Conservation (phyloP, 2,888 invertebrate genomes). For the Drosophila cognata region DNA sequence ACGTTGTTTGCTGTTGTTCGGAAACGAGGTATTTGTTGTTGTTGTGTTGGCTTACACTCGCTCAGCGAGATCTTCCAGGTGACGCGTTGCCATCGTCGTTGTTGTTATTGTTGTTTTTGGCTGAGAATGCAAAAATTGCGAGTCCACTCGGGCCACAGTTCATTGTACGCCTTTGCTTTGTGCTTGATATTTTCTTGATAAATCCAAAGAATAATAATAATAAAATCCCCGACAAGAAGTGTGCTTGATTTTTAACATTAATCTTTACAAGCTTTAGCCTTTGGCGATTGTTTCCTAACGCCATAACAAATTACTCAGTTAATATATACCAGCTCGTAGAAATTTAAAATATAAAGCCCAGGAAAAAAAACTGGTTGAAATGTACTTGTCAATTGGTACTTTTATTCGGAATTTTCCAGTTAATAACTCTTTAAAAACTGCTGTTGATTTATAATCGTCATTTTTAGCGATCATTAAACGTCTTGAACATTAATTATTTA, state of each 20-base stretch:
- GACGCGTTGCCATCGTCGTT: conserved; percentile 33
- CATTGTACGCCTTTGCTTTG: conserved; percentile 50
- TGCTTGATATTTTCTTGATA: conserved; percentile 14
- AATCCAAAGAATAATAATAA: neutral
- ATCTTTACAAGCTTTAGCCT: conserved; percentile 20
- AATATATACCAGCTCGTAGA: conserved; percentile 1
- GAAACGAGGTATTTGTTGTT: conserved; percentile 13
- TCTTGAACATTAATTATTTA: neutral
- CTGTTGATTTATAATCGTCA: neutral
- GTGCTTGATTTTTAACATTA: conserved; percentile 7
- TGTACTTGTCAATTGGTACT: neutral
- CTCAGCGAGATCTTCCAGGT: conserved; percentile 46
- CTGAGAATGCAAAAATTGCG: conserved; percentile 39
- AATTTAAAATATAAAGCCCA: neutral
- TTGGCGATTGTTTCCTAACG: conserved; percentile 4
- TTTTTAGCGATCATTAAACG: neutral
- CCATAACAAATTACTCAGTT: neutral
- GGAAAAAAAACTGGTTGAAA: neutral
- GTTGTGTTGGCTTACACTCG: conserved; percentile 19
- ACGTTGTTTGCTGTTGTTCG: conserved; percentile 43
- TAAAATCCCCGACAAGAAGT: neutral
- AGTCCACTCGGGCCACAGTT: conserved; percentile 48
- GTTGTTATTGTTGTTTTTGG: conserved; percentile 16
- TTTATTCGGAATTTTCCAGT: neutral
- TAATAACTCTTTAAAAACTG: neutral